Base-by-base conservation (phyloP, 2,797 vertebrate species). In the Galaxias olidus region DNA sequence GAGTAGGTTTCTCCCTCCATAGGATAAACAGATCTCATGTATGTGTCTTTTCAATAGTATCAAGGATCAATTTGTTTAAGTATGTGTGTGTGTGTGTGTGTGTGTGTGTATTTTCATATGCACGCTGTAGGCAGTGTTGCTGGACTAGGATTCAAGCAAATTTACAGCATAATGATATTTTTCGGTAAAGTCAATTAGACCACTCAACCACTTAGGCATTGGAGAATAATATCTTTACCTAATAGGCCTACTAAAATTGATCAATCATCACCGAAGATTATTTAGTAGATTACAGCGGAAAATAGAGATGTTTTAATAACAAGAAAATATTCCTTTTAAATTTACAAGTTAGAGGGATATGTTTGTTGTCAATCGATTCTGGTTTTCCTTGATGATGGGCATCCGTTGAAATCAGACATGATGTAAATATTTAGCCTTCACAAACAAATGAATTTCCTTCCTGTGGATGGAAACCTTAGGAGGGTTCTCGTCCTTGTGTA, bases 341-440 rank as follows among this genome's bases (percentile, higher is more conserved):
- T 81, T 72, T 74, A 71, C 57, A 50, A 47, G 61, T 44, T 61
- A 51, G 54, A 17, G 42, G 15, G 41, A 42, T 11, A 18, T 30
- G 12, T 10, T 14, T 8, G 43, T 14, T 19, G 43, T 45, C 60
- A 53, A 40, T 66, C 67, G 84, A 69, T 79, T 75, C 83, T 60
- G 53, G 68, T 73, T 54, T 81, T 70, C 69, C 67, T 57, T 43
- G 74, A 56, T 83, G 84, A 89, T 71, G 76, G 85, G 80, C 77
- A 76, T 85, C 79, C 73, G 58, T 82, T 83, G 76, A 82, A 85
- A 88, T 77, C 77, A 80, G 77, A 83, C 43, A 5, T 30, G 69
- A 69, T 84, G 79, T 90, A 92, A 92, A 93, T 92, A 92, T 92
- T 93, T 91, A 84, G 77, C 69, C 68, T 17, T 19, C 47, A 20